Base-by-base conservation (phyloP, 2,113 vertebrate genomes). In the Typhlomys cinereus region DNA sequence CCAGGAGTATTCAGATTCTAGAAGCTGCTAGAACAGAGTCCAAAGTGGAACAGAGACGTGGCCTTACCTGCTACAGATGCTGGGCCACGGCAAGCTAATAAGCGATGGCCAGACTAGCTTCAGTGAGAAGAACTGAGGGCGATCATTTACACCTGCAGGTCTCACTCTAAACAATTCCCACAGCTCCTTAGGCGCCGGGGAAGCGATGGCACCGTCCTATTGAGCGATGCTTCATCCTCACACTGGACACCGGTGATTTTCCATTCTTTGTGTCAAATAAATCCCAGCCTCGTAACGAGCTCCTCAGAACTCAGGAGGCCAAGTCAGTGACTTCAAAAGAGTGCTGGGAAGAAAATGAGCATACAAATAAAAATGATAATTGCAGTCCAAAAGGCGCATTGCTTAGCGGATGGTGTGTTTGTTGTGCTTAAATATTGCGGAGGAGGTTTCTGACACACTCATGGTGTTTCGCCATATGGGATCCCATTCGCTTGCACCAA, bases 391-490 rank as follows among this genome's bases (percentile, higher is more conserved):
- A 88, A 75, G 75, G 52, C 92, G 88, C 44, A 73, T 46, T 92
- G 44, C 88, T 96, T 95, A 92, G 95, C 27, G 83, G 87, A 79
- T 88, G 25, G 93, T 83, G 93, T 69, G 83, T 92, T 44, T 96
- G 71, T 59, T 94, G 36, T 85, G 34, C 9, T 90, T 95, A 70
- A 93, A 94, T 92, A 94, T 62, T 41, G 61, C 85, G 59, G 82
- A n/a, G 59, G 82, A n/a, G 61, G 48, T 96, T 96, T 95, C 83
- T 86, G 15, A 74, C 87, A 21, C 25, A 90, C 46, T 17, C 39
- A 88, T 73, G n/a, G n/a, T 57, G 74, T 57, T 91, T 46, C 64
- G 54, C 94, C 95, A 95, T 94, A 96, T 96, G 95, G 62, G 41
- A n/a, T 95, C 23, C 76, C 90, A 57, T 93, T 61, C 93, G 36